These are phyloP conservation scores for Recurvirostra avosetta DNA, from an alignment of 2,113 vertebrate species.

Conservation along the genomic window DNA sequence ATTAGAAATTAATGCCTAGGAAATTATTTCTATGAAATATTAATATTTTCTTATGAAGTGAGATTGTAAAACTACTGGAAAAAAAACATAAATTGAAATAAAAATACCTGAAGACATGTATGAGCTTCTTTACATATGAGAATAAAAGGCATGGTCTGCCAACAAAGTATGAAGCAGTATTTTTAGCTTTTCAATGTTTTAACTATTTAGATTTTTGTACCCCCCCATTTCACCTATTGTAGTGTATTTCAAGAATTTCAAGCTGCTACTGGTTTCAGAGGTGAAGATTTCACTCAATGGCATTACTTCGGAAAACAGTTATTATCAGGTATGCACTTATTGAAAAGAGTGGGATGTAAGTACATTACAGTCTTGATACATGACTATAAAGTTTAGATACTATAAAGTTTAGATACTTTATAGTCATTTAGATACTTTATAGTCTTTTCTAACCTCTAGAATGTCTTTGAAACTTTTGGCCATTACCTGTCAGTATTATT, in stretches of 20 bases:
- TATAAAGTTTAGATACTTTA: too few relatives aligned
- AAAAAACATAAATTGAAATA: not conserved
- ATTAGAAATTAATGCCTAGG: not conserved
- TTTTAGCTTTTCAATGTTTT: not conserved
- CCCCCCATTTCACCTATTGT: accelerated
- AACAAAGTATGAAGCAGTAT: not conserved
- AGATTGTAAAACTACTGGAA: not conserved
- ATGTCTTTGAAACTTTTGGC: not conserved
- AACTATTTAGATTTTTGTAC: not conserved
- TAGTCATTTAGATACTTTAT: too few relatives aligned
- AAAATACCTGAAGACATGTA: not conserved
- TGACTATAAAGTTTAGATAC: not conserved
- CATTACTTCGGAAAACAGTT: not conserved
- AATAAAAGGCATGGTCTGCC: not conserved
- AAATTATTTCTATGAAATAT: not conserved
- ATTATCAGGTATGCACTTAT: not conserved
- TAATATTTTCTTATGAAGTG: not conserved
- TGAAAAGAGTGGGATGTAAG: not conserved
- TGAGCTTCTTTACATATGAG: not conserved
- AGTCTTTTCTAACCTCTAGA: not conserved
- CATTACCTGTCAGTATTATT: not conserved
- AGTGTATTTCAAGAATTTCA: not conserved
- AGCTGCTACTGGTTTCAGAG: not conserved
- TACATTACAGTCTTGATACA: not conserved
- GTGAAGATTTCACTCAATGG: not conserved